phyloP scores from a whole-genome alignment of 2,888 invertebrate genomes.

The Antitype chi region DNA sequence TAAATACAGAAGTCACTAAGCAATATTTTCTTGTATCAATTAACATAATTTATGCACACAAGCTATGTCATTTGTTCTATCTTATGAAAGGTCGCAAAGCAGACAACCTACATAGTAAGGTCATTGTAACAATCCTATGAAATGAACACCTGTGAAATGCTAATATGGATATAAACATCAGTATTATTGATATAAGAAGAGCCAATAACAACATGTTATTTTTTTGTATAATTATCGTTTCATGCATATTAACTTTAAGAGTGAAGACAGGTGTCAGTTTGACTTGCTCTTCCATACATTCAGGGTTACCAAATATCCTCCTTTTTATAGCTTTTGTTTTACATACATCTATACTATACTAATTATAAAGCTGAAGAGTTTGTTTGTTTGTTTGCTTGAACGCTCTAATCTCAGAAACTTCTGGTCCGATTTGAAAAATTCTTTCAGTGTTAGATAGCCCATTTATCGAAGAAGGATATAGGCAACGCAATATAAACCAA shows the following conservation, averaged over 20 bases:
- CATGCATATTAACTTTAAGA: background rate
- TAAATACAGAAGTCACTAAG: background rate
- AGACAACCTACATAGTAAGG: conserved; percentile 28
- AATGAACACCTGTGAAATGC: conserved; percentile 38
- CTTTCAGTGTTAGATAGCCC: no score
- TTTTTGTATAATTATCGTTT: conserved; percentile 1
- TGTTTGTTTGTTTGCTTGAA: no score
- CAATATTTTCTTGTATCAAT: conserved; percentile 4
- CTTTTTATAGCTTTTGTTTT: background rate
- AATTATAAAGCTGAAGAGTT: no score
- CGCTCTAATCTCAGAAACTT: no score
- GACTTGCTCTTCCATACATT: background rate
- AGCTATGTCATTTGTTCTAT: conserved; percentile 32
- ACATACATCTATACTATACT: no score
- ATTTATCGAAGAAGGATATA: no score
- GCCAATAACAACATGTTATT: background rate
- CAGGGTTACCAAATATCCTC: background rate
- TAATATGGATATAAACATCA: conserved; percentile 1
- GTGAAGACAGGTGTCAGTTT: conserved; percentile 12
- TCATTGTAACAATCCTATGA: conserved; percentile 11
- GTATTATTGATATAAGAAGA: background rate
- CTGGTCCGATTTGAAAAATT: no score
- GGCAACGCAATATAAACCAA: no score
- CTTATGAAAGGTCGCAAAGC: conserved; percentile 27
- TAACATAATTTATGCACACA: conserved; percentile 34